These are phyloP conservation scores for Centruroides sculpturatus DNA, from an alignment of 1,140 invertebrate species.

Conservation along the genomic window DNA sequence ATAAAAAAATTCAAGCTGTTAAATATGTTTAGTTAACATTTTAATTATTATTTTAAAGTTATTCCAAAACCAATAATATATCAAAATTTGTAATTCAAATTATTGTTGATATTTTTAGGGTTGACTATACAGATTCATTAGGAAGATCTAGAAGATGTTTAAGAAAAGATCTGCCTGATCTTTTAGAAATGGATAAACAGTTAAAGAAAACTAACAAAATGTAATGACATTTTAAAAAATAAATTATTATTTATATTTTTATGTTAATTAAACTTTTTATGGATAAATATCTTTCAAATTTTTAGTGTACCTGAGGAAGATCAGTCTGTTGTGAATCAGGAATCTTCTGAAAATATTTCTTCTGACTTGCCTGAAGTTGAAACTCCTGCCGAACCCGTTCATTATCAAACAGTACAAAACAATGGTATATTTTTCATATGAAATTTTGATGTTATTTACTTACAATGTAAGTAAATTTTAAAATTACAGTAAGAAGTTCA, in stretches of 20 bases:
- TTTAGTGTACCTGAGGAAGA: neutral
- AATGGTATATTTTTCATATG: constrained; percentile 34
- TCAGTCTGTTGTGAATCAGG: neutral
- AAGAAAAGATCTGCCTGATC: no score
- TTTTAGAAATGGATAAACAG: neutral
- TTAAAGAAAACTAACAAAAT: neutral
- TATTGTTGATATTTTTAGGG: no score
- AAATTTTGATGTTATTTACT: no score
- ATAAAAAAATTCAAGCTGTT: no score
- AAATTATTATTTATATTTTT: neutral
- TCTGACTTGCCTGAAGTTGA: neutral
- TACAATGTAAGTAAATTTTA: no score
- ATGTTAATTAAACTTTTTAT: neutral
- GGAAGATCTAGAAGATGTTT: no score
- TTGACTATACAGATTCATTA: no score
- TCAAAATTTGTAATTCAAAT: neutral
- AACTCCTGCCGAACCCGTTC: constrained; percentile 39
- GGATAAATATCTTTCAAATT: neutral
- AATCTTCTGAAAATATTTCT: neutral
- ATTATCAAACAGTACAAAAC: constrained; percentile 78
- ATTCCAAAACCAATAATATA: neutral
- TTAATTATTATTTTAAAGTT: no score
- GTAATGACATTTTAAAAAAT: neutral
- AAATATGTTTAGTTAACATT: no score
- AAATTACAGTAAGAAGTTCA: no score